Evolutionary conservation across 2,888 invertebrate species (phyloP).

Genomic region (Dryobotodes eremita): DNA sequence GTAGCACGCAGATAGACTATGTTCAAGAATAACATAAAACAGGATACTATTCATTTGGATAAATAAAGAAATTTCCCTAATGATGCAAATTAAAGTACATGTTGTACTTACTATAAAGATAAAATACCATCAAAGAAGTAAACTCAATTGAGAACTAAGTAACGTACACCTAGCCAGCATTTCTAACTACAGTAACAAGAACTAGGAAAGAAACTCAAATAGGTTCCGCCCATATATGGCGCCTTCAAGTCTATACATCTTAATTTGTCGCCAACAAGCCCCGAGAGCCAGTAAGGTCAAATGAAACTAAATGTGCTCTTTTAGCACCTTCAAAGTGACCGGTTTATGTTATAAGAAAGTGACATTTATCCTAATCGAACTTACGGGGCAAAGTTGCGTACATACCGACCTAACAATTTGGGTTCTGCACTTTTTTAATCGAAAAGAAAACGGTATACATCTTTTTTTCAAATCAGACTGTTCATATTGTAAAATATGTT

Average conservation of each 20-base stretch:
- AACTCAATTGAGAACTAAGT: constrained; percentile 20
- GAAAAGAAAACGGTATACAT: background rate
- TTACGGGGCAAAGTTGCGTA: constrained; percentile 51
- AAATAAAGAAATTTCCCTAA: background rate
- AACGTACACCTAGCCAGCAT: background rate
- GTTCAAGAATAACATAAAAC: background rate
- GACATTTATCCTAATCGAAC: constrained; percentile 82
- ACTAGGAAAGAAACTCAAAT: constrained; percentile 5
- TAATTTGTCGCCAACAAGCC: constrained; percentile 70
- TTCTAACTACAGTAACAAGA: constrained; percentile 28
- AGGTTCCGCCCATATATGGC: constrained; percentile 42
- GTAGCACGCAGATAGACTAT: background rate
- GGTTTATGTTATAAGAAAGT: constrained; percentile 83
- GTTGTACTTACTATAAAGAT: background rate
- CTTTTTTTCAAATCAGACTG: background rate
- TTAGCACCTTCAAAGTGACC: constrained; percentile 80
- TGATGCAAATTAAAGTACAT: background rate
- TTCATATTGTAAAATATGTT: background rate
- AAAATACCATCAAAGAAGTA: constrained; percentile 1
- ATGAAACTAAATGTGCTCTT: constrained; percentile 81
- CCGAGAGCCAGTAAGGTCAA: constrained; percentile 77
- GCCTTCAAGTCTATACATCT: constrained; percentile 72
- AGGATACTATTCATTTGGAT: background rate
- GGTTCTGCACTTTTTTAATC: constrained; percentile 42
- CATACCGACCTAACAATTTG: constrained; percentile 3